Conservation (phyloP, 2,113 vertebrate species). For the Amphiprion percula region DNA sequence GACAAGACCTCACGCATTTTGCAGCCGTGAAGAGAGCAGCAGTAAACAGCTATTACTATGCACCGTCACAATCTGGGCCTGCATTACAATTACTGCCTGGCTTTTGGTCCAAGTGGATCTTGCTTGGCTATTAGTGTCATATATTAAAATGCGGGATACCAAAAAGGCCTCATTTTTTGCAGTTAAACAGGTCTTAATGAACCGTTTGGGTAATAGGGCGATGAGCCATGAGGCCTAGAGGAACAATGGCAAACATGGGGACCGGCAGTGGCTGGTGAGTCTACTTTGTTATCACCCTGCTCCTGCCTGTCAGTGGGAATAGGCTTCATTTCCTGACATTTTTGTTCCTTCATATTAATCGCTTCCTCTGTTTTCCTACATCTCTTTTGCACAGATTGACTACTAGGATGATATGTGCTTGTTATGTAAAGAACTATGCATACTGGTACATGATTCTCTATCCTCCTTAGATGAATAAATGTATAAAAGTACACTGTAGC, state of each 20-base stretch:
- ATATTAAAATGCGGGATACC: slow-evolving; percentile 52
- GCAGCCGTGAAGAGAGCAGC: slow-evolving; percentile 42
- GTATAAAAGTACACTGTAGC: neutral
- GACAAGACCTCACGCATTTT: slow-evolving; percentile 44
- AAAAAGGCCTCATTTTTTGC: slow-evolving; percentile 47
- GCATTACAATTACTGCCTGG: slow-evolving; percentile 55
- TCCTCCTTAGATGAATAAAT: neutral
- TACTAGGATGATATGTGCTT: slow-evolving; percentile 8
- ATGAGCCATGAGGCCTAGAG: slow-evolving; percentile 33
- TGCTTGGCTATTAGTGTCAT: slow-evolving; percentile 55
- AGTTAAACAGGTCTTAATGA: slow-evolving; percentile 65
- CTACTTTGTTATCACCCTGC: slow-evolving; percentile 37
- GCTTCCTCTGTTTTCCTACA: slow-evolving; percentile 16
- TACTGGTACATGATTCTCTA: neutral
- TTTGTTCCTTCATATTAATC: slow-evolving; percentile 4
- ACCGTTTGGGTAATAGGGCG: slow-evolving; percentile 57
- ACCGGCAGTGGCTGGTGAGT: slow-evolving; percentile 20
- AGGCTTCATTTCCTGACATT: slow-evolving; percentile 43
- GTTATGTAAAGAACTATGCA: slow-evolving; percentile 21
- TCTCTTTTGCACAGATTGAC: slow-evolving; percentile 54
- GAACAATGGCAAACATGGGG: slow-evolving; percentile 50
- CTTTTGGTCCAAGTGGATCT: slow-evolving; percentile 57
- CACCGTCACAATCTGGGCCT: slow-evolving; percentile 61
- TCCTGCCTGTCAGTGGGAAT: slow-evolving; percentile 28
- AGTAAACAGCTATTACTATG: slow-evolving; percentile 75